Evolutionary conservation across 2,797 vertebrate genomes (phyloP), one percentile per base, ranked within the genome.

Genomic region (Petrocephalus schoutedeni): DNA sequence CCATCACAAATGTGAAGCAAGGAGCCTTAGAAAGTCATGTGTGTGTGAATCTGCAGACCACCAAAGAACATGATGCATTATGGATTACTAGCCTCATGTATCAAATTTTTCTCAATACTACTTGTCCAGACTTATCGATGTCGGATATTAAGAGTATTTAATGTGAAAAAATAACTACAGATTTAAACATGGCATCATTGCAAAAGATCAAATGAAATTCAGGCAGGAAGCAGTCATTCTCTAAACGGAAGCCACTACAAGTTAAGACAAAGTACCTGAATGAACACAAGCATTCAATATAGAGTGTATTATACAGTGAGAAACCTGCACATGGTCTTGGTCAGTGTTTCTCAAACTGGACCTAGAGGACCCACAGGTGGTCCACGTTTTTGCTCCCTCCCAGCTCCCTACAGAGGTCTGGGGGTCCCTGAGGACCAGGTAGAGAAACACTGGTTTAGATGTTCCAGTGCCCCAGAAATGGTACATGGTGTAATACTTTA

Each of bases 1-100:
- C 45, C 28, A 21, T 23, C 82, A 84, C 21, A 54, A 14, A 84
- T 5, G 36, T 7, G 41, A 3, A 1, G 10, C 12, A 21, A n/a
- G 82, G 21, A 56, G 53, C 56, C 21, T 59, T 82, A 21, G n/a
- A 71, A 23, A 51, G 80, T 89, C 92, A 87, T 61, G 91, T 90
- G 84, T 45, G 41, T 57, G 28, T 74, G 16, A 74, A 74, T 74
- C 14, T 74, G 28, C 32, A 19, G 67, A 16, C 14, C 32, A 74
- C 36, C 36, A 36, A 41, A 74, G 16, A 45, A 74, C 14, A 3
- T 74, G 12, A 2, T 64, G 32, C 67, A 74, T 74, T 74, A 74
- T 74, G 28, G 67, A 32, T 19, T 74, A 9, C 61, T 67, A 4
- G 36, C 6, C 67, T 74, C 6, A 74, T 14, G 4, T 74, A 74